A percentile compares a stretch with the other conserved stretches of the same genome.
phyloP scores from a whole-genome alignment of 2,113 vertebrate species.

The Gracilinanus agilis region DNA sequence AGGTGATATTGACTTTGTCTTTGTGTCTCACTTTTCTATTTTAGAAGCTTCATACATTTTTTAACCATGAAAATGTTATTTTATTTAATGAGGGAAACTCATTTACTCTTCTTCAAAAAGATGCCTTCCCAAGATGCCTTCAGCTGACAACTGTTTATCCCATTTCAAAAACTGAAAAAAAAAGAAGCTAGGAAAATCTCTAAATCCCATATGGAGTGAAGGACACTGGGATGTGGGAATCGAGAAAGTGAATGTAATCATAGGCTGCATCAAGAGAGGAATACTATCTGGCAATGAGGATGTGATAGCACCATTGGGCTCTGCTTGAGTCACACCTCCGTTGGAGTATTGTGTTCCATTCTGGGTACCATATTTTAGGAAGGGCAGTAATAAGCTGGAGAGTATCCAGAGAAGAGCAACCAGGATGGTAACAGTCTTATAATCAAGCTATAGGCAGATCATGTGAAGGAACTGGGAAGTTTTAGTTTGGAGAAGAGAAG shows the following conservation, averaged over 20 bases:
- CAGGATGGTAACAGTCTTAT: background rate
- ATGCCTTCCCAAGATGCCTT: background rate
- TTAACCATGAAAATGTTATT: background rate
- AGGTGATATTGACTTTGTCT: background rate
- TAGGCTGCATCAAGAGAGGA: background rate
- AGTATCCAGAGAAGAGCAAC: background rate
- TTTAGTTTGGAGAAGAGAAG: background rate
- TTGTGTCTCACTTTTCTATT: background rate
- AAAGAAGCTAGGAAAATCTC: background rate
- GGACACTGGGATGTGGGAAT: background rate
- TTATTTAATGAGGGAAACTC: background rate
- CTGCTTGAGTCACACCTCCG: background rate
- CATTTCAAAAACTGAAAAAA: background rate
- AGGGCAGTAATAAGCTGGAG: background rate
- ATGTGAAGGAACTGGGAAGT: background rate
- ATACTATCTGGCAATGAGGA: background rate
- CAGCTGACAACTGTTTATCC: background rate
- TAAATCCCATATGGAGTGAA: background rate
- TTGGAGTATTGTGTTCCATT: background rate
- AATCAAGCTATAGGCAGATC: background rate
- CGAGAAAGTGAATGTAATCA: background rate
- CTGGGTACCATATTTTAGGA: background rate
- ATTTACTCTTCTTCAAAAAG: background rate
- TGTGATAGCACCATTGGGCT: background rate
- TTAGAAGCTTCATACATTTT: background rate